These are phyloP conservation scores for Paelopatides confundens DNA, from an alignment of 53 echinoderm and acorn worm species.

Conservation along the genomic window DNA sequence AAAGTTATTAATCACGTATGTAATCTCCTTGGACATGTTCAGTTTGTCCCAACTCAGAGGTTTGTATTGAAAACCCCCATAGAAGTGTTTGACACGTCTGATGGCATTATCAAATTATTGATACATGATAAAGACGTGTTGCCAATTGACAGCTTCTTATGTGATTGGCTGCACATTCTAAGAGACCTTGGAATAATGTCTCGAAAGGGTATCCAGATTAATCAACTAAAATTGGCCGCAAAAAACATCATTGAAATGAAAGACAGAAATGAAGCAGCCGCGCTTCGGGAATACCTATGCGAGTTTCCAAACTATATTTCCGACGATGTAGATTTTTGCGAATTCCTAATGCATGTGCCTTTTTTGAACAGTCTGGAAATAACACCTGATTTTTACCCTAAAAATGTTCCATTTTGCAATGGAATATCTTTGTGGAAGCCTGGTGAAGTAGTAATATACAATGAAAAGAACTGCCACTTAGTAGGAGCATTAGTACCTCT, in stretches of 20 bases:
- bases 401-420: slow-evolving; percentile 23
- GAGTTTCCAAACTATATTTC: slow-evolving; percentile 3
- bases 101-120: background rate
- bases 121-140: background rate
- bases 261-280: slow-evolving; percentile 1
- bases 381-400: slow-evolving; percentile 31
- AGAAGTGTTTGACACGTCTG: slow-evolving; percentile 28
- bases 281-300: slow-evolving; percentile 8
- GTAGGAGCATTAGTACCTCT: slow-evolving; percentile 37
- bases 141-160: background rate
- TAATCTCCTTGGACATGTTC: background rate
- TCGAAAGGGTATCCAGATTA: background rate
- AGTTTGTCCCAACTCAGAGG: slow-evolving; percentile 14
- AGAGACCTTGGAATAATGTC: slow-evolving; percentile 37
- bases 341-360: background rate
- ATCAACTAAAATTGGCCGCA: background rate
- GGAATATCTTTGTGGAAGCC: slow-evolving; percentile 2
- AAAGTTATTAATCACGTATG: background rate
- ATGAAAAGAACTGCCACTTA: slow-evolving; percentile 6
- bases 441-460: background rate
- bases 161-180: background rate
- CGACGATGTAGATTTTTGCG: background rate
- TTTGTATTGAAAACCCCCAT: background rate
- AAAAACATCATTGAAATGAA: background rate
- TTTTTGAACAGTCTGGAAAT: background rate